These are phyloP conservation scores for Acromyrmex echinatior DNA, from an alignment of 1,140 invertebrate genomes.

Conservation along the genomic window DNA sequence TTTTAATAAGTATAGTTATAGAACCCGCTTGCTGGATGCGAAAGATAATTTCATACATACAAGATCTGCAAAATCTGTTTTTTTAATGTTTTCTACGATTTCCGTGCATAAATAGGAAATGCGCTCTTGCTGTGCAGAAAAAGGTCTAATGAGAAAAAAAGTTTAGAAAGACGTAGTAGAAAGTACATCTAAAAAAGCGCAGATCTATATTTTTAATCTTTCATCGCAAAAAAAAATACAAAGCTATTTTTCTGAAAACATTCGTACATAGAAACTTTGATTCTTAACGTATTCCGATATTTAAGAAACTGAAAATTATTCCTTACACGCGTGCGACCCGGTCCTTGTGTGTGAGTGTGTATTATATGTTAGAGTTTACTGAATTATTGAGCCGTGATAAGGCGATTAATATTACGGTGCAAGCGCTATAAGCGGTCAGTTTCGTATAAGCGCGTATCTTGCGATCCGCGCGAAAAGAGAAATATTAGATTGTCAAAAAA, in stretches of 20 bases:
- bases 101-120: background rate
- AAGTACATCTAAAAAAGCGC: background rate
- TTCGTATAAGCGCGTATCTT: conserved; percentile 32
- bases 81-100: background rate
- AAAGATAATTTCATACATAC: conserved; percentile 4
- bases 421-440: conserved; percentile 25
- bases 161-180: background rate
- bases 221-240: background rate
- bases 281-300: conserved; percentile 43
- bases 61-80: background rate
- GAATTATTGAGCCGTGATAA: conserved; percentile 43
- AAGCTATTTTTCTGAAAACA: conserved; percentile 44
- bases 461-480: background rate
- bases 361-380: conserved; percentile 47
- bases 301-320: conserved; percentile 46
- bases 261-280: conserved; percentile 40
- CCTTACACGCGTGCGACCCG: conserved; percentile 23
- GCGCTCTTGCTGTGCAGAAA: background rate
- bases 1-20: conserved; percentile 17
- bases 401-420: conserved; percentile 52
- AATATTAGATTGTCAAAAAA: background rate
- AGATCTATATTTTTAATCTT: conserved; percentile 32
- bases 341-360: conserved; percentile 41
- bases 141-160: background rate
- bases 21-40: background rate